Percentiles rank a stretch among this genome's conserved stretches.
These are phyloP conservation scores for Hyppa rectilinea DNA, from an alignment of 2,888 invertebrate species.

Conservation along the genomic window DNA sequence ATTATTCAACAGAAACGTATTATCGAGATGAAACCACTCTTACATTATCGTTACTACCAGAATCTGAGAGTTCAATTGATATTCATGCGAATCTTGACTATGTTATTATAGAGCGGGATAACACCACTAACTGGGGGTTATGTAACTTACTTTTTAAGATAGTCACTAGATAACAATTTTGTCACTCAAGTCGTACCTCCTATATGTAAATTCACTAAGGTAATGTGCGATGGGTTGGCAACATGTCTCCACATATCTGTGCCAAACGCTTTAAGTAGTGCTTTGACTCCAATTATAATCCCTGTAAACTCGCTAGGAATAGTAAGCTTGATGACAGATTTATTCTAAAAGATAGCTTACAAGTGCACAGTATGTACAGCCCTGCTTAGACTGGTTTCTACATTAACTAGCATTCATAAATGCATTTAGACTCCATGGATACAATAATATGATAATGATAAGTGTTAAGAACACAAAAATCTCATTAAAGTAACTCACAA, in stretches of 20 bases:
- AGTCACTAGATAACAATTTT: conserved; percentile 19
- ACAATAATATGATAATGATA: too few species aligned
- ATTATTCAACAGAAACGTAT: conserved; percentile 62
- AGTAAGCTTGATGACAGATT: conserved; percentile 39
- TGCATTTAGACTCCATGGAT: neutral
- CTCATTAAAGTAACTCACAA: conserved; percentile 3
- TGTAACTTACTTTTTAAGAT: conserved; percentile 27
- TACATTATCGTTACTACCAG: conserved; percentile 47
- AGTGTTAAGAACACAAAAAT: neutral
- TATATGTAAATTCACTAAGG: conserved; percentile 19
- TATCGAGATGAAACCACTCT: conserved; percentile 51
- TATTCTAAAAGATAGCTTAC: conserved; percentile 31
- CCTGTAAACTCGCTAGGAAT: conserved; percentile 32
- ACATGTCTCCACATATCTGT: conserved; percentile 25
- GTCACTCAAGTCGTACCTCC: neutral
- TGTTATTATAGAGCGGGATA: conserved; percentile 23
- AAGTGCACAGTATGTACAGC: conserved; percentile 17
- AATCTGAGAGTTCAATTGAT: conserved; percentile 36
- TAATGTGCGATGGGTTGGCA: conserved; percentile 37
- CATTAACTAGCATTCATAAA: conserved; percentile 10
- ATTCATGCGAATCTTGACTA: conserved; percentile 32
- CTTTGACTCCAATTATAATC: conserved; percentile 50
- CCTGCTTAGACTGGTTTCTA: conserved; percentile 12
- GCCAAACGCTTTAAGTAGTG: conserved; percentile 40
- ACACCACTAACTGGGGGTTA: conserved; percentile 31